Conservation (phyloP, 2,797 vertebrate genomes). For the Lacerta agilis region DNA sequence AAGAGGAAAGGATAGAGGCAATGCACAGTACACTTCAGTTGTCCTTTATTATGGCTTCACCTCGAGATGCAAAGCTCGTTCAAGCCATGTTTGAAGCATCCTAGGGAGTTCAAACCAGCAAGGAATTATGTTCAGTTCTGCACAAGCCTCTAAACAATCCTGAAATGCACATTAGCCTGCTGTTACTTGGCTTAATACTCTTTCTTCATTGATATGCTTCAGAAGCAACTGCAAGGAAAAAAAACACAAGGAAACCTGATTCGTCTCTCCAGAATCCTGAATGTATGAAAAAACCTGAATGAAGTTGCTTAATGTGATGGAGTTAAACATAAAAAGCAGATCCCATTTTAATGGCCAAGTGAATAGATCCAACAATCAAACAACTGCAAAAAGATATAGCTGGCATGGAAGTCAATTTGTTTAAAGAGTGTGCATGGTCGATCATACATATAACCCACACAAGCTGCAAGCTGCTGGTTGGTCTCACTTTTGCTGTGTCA, state of each 20-base stretch:
- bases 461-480: not conserved
- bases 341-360: not conserved
- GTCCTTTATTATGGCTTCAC: not conserved
- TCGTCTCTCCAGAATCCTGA: not conserved
- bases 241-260: not conserved
- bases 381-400: not conserved
- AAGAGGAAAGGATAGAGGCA: not conserved
- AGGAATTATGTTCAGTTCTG: conserved; percentile 19
- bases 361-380: not conserved
- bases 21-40: not conserved
- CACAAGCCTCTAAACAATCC: conserved; percentile 1
- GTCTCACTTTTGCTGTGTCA: not conserved
- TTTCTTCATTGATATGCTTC: conserved; percentile 7
- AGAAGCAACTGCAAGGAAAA: not conserved
- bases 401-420: not conserved
- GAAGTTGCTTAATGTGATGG: not conserved
- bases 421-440: not conserved
- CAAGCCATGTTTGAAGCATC: not conserved
- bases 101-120: conserved; percentile 3
- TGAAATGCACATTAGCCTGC: conserved; percentile 15
- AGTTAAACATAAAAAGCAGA: conserved; percentile 18
- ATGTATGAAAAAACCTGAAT: not conserved
- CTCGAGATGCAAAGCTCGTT: not conserved
- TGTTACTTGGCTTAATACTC: not conserved
- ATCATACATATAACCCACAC: not conserved